phyloP scores from a whole-genome alignment of 2,113 vertebrate genomes.

The Serilophus lunatus region DNA sequence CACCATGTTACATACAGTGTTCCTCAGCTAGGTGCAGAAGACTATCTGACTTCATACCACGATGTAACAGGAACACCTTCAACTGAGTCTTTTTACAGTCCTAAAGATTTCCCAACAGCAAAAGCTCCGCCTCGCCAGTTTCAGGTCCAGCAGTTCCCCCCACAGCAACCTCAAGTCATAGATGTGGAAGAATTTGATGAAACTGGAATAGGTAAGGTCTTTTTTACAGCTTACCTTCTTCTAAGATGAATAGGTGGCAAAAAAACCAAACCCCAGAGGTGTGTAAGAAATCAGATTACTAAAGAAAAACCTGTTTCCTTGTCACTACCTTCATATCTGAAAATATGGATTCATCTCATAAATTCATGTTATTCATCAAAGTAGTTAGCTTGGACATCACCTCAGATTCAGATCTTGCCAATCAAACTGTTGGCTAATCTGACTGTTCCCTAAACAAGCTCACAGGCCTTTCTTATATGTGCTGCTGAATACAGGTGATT shows the following conservation, averaged over 20 bases:
- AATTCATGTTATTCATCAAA: not conserved
- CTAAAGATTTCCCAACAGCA: conserved; percentile 16
- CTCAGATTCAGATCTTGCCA: not conserved
- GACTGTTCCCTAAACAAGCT: not conserved
- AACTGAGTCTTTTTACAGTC: conserved; percentile 12
- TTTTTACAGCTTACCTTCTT: not conserved
- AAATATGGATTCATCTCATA: not conserved
- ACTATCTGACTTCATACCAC: not conserved
- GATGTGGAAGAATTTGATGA: conserved; percentile 84
- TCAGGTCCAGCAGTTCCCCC: conserved; percentile 66
- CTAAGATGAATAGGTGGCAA: not conserved
- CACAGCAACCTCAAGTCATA: conserved; percentile 78
- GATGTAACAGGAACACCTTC: conserved; percentile 24
- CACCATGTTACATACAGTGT: not conserved
- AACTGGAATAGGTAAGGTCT: conserved; percentile 69
- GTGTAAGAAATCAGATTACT: not conserved
- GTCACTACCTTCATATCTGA: not conserved
- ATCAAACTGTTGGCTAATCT: too few species aligned
- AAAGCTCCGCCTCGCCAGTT: conserved; percentile 71
- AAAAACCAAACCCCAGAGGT: accelerated
- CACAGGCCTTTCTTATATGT: not conserved
- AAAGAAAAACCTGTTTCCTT: not conserved
- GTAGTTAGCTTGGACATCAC: not conserved
- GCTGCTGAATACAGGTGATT: not conserved
- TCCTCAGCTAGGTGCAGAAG: not conserved